Evolutionary conservation across 2,888 invertebrate genomes (phyloP), one percentile per base, ranked within the genome.

Genomic region (Thymelicus lineola): DNA sequence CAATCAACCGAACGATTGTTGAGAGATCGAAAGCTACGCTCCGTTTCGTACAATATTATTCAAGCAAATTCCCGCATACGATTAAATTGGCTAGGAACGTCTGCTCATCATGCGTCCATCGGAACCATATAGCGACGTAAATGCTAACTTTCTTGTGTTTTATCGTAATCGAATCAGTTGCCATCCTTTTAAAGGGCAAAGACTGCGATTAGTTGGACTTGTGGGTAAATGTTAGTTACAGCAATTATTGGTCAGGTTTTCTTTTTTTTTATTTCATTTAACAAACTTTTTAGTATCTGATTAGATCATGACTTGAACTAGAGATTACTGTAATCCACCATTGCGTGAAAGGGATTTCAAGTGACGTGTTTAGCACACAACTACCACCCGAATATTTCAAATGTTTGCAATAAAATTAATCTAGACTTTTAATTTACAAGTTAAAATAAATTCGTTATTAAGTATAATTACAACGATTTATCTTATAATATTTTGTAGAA

Each of bases 1-100:
- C 87, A 89, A 89, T 88, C 88, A 89, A 78, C 78, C 73, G 71
- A 74, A 66, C 80, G 81, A 88, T 88, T 89, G 88, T 87, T 86
- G 80, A 75, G 72, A 75, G 86, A 88, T 88, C 86, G 86, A 88
- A 88, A 85, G 86, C 84, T 82, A 79, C 79, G 81, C 84, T 83
- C 83, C 77, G 84, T 83, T 89, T 90, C 85, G 84, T 86, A 87
- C 88, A 84, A 81, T 82, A 85, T 83, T 78, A 76, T 75, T 77
- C 76, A 77, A 76, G 76, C 75, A 73, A 77, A 77, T 76, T 74
- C 75, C 76, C 75, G 75, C 75, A 73, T 75, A 72, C 76, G 75
- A 76, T 79, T 78, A 78, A 73, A 75, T 74, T 75, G 74, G 71
- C 70, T 74, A 71, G 66, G 7, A 42, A 68, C 58, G 59, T 64